Conservation (phyloP, 64 coral and sea anemone genomes). For the Dendronephthya gigantea region DNA sequence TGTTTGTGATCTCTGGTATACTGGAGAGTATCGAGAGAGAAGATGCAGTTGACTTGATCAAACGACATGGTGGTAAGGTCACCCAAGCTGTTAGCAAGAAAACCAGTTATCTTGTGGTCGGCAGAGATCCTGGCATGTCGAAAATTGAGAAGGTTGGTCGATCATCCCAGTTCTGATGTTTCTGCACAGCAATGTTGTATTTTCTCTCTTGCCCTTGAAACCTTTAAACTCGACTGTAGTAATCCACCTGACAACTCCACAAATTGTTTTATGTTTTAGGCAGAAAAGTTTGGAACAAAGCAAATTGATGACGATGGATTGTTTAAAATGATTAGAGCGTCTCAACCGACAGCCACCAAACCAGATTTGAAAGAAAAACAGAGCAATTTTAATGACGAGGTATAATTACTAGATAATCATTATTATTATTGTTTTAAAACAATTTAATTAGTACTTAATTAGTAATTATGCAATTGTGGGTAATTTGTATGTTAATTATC, state of each 20-base stretch:
- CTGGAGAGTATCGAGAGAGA: slow-evolving; percentile 81
- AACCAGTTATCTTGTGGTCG: slow-evolving; percentile 68
- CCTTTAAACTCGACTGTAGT: too few species aligned
- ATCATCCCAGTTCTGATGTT: too few species aligned
- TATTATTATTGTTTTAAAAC: too few species aligned
- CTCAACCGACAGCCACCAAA: slow-evolving; percentile 3
- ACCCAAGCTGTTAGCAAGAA: slow-evolving; percentile 77
- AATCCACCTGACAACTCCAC: too few species aligned
- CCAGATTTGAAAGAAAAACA: slow-evolving; percentile 13
- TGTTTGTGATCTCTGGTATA: slow-evolving; percentile 77
- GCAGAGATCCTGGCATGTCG: slow-evolving; percentile 51
- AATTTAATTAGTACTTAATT: too few species aligned
- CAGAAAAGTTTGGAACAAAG: slow-evolving; percentile 49
- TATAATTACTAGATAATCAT: too few species aligned
- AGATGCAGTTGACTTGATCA: slow-evolving; percentile 56
- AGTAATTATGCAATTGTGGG: too few species aligned
- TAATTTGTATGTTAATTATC: too few species aligned
- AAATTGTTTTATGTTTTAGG: slow-evolving; percentile 41
- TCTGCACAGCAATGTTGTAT: too few species aligned
- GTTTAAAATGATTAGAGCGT: slow-evolving; percentile 42
- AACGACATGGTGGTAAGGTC: slow-evolving; percentile 75
- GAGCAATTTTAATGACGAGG: background rate
- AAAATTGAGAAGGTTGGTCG: slow-evolving; percentile 58
- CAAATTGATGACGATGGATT: slow-evolving; percentile 68
- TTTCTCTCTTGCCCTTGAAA: too few species aligned